Conservation (phyloP, 2,888 invertebrate species). For the Dimorphilus gyrociliatus region DNA sequence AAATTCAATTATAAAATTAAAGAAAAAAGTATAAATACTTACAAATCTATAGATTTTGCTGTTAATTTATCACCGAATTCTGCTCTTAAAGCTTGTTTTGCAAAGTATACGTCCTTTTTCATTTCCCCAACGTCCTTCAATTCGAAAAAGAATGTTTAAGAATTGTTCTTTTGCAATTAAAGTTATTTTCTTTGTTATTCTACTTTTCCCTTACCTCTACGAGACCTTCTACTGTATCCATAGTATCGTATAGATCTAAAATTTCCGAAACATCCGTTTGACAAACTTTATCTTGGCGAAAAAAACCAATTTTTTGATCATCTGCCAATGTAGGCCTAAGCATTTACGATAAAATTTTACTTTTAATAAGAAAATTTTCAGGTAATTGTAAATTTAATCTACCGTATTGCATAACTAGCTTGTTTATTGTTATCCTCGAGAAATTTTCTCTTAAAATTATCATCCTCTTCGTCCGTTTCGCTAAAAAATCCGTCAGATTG, state of each 20-base stretch:
- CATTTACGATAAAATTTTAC: constrained; percentile 6
- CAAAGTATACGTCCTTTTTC: constrained; percentile 26
- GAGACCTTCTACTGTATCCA: constrained; percentile 23
- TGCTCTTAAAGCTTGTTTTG: constrained; percentile 29
- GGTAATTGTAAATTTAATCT: too few species aligned
- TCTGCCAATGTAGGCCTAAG: constrained; percentile 32
- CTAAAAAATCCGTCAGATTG: too few species aligned
- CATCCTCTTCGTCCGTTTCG: too few species aligned
- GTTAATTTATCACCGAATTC: constrained; percentile 30
- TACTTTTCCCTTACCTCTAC: constrained; percentile 17
- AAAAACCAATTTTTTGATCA: constrained; percentile 32
- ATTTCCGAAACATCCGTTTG: constrained; percentile 33
- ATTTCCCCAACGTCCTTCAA: constrained; percentile 25
- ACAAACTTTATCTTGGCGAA: constrained; percentile 26
- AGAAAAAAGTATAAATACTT: constrained; percentile 12
- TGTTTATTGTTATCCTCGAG: too few species aligned
- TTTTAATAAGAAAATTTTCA: too few species aligned
- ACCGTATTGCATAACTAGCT: too few species aligned
- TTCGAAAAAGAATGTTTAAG: not conserved
- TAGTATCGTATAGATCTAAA: constrained; percentile 31
- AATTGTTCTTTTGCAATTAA: not conserved
- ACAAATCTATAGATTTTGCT: constrained; percentile 28
- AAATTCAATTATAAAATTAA: too few species aligned
- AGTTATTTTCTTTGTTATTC: constrained; percentile 1
- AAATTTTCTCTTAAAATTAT: too few species aligned